Percentiles rank a stretch among this genome's conserved stretches.
phyloP scores from a whole-genome alignment of 2,888 invertebrate genomes.

The Cephus spinipes region DNA sequence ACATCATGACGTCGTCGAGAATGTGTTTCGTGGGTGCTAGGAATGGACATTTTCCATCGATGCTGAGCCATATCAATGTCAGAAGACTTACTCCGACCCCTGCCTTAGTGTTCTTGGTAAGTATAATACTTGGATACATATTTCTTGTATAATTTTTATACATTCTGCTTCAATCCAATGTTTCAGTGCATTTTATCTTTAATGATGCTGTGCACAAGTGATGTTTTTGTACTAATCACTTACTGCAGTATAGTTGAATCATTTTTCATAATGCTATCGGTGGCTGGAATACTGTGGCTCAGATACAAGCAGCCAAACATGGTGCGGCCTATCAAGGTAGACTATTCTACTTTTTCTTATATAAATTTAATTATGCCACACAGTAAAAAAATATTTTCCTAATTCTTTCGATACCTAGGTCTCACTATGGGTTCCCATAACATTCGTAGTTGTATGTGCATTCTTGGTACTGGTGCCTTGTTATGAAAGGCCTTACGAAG shows the following conservation, averaged over 20 bases:
- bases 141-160: neutral
- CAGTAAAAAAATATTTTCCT: neutral
- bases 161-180: slow-evolving; percentile 15
- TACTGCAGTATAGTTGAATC: slow-evolving; percentile 94
- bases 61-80: slow-evolving; percentile 83
- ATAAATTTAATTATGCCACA: neutral
- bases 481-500: slow-evolving; percentile 82
- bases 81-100: slow-evolving; percentile 83
- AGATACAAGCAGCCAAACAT: slow-evolving; percentile 84
- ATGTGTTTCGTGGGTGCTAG: slow-evolving; percentile 93
- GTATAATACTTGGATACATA: neutral
- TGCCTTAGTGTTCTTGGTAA: slow-evolving; percentile 84
- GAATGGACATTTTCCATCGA: slow-evolving; percentile 87
- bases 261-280: slow-evolving; percentile 89
- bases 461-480: slow-evolving; percentile 84
- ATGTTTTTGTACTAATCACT: slow-evolving; percentile 88
- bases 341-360: slow-evolving; percentile 16
- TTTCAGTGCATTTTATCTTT: slow-evolving; percentile 85
- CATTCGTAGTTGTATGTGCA: slow-evolving; percentile 82
- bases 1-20: slow-evolving; percentile 94
- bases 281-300: slow-evolving; percentile 86
- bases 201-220: slow-evolving; percentile 85
- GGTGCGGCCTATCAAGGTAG: slow-evolving; percentile 86
- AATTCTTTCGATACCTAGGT: slow-evolving; percentile 69
- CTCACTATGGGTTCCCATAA: slow-evolving; percentile 78